Evolutionary conservation across 1,140 invertebrate genomes (phyloP).

Genomic region (Agrypnia vestita): DNA sequence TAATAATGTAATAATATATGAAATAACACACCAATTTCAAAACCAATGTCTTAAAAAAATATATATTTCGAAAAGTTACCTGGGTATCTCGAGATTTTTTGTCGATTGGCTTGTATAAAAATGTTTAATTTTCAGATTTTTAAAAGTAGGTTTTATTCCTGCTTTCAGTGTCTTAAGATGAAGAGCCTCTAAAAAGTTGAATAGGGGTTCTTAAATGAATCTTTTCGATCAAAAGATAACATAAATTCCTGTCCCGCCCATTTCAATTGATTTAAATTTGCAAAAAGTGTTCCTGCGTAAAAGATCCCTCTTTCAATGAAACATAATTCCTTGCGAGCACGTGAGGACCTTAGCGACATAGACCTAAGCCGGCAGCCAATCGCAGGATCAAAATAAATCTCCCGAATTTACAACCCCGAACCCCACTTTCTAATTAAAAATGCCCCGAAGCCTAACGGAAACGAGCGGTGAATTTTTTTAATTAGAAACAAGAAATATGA

Average conservation of each 20-base stretch:
- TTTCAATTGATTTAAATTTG: constrained; percentile 34
- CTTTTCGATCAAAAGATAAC: constrained; percentile 26
- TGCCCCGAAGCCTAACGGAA: constrained; percentile 30
- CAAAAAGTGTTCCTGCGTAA: constrained; percentile 8
- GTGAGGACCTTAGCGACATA: constrained; percentile 26
- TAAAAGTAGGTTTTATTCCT: too few relatives aligned
- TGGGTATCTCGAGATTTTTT: too few relatives aligned
- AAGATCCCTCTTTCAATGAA: constrained; percentile 9
- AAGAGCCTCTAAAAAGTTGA: too few relatives aligned
- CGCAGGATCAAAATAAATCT: constrained; percentile 37
- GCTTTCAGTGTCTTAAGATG: too few relatives aligned
- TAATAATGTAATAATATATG: too few relatives aligned
- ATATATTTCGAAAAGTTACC: too few relatives aligned
- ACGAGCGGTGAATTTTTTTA: constrained; percentile 60
- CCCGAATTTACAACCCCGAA: constrained; percentile 20
- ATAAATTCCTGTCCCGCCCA: constrained; percentile 13
- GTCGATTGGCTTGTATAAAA: too few relatives aligned
- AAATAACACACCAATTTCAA: too few relatives aligned
- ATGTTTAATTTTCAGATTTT: too few relatives aligned
- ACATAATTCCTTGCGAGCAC: constrained; percentile 18
- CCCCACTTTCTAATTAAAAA: constrained; percentile 57
- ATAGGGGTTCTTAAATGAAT: not conserved
- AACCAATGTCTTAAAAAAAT: too few relatives aligned
- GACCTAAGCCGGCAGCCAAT: constrained; percentile 20
- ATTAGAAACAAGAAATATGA: constrained; percentile 74